Percentiles rank a stretch among this genome's conserved stretches.
Evolutionary conservation across 30 jellyfish, hydroid and myxozoan species (phyloP).

Genomic region (Aurelia aurita complex sp. Pacific): DNA sequence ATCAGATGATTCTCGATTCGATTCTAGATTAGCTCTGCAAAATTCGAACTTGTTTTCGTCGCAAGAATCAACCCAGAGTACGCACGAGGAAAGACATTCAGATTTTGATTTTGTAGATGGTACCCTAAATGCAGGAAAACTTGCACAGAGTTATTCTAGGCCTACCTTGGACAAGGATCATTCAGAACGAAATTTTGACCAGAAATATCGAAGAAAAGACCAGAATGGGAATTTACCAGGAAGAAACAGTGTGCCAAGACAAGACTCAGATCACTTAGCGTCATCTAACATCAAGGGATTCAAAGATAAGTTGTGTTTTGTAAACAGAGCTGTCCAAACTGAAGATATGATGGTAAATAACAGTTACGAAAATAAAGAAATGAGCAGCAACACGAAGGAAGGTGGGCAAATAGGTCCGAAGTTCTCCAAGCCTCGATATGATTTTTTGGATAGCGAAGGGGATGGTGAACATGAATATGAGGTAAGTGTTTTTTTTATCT

Average conservation of each 20-base stretch:
- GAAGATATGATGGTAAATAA: not conserved
- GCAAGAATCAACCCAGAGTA: not conserved
- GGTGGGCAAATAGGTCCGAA: not conserved
- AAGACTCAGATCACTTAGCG: not conserved
- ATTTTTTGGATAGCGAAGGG: no score
- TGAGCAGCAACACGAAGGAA: not conserved
- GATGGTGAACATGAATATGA: no score
- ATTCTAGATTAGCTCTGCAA: not conserved
- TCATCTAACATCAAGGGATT: not conserved
- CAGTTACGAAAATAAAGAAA: not conserved
- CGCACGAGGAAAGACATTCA: not conserved
- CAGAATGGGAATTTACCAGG: not conserved
- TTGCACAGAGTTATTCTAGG: no score
- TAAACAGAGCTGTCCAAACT: conserved; percentile 21
- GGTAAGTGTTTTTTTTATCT: no score
- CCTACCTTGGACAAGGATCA: no score
- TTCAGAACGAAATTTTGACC: no score
- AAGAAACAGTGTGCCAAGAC: not conserved
- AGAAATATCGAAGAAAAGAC: no score
- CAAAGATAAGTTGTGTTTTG: not conserved
- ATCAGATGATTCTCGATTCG: not conserved
- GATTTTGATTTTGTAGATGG: not conserved
- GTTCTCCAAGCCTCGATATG: not conserved
- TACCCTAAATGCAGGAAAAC: no score
- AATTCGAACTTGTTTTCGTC: not conserved